Percentiles rank a stretch among this genome's conserved stretches.
Conservation (phyloP, 2,888 invertebrate genomes). For the Hedya salicella region DNA sequence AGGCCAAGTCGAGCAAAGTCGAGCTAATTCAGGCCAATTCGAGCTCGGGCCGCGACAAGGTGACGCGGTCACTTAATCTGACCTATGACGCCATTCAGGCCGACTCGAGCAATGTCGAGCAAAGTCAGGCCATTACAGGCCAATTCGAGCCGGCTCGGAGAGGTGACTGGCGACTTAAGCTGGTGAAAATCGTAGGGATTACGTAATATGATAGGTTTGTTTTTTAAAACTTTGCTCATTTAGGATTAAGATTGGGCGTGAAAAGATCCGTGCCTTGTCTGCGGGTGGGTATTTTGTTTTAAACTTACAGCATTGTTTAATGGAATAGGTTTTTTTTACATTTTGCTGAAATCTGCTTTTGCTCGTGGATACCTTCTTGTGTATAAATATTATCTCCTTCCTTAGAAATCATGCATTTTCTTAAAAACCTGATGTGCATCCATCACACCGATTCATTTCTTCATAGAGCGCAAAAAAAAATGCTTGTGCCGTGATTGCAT, state of each 20-base stretch:
- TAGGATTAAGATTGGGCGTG: background rate
- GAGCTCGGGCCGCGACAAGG: background rate
- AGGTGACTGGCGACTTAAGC: conserved; percentile 14
- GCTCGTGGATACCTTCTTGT: no score
- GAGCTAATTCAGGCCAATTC: conserved; percentile 14
- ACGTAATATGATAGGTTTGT: conserved; percentile 21
- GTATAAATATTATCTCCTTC: no score
- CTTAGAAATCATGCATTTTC: no score
- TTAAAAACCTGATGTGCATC: no score
- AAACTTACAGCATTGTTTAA: background rate
- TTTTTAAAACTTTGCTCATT: conserved; percentile 10
- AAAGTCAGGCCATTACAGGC: conserved; percentile 8
- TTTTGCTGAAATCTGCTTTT: no score
- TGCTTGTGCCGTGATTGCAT: no score
- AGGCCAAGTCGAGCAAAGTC: conserved; percentile 1
- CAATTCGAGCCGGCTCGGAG: conserved; percentile 2
- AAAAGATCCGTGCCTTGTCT: background rate
- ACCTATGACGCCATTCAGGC: background rate
- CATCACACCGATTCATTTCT: no score
- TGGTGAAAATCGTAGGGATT: conserved; percentile 5
- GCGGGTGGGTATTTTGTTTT: no score
- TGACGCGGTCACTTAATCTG: conserved; percentile 3
- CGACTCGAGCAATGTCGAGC: background rate
- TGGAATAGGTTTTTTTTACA: background rate
- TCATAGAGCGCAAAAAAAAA: no score